Evolutionary conservation across 2,797 vertebrate species (phyloP).

Genomic region (Gymnothorax javanicus): DNA sequence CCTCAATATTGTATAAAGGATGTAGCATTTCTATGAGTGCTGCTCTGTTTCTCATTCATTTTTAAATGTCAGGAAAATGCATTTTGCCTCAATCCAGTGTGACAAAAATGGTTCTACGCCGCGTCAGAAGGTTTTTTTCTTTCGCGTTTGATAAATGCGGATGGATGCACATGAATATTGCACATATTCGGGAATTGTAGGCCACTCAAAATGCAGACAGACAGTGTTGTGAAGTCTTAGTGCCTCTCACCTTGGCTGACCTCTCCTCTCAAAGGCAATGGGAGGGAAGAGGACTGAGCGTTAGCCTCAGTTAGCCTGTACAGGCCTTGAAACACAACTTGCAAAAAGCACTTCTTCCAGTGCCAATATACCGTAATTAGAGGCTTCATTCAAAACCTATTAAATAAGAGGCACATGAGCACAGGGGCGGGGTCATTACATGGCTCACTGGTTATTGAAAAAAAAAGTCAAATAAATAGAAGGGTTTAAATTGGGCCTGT

Average conservation of each 20-base stretch:
- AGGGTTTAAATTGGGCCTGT: too few species aligned
- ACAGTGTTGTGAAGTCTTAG: not conserved
- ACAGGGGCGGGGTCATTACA: not conserved
- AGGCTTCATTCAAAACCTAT: not conserved
- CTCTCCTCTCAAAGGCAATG: not conserved
- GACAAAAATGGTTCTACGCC: too few species aligned
- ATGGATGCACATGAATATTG: not conserved
- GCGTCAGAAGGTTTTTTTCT: too few species aligned
- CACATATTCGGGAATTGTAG: not conserved
- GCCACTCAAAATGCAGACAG: not conserved
- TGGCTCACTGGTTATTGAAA: too few species aligned
- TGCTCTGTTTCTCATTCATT: not conserved
- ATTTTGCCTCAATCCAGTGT: too few species aligned
- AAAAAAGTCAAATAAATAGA: too few species aligned
- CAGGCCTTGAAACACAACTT: not conserved
- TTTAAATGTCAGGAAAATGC: not conserved
- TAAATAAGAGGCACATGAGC: not conserved
- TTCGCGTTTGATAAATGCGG: too few species aligned
- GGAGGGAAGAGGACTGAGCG: not conserved
- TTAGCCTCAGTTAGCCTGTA: not conserved
- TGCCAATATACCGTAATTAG: too few species aligned
- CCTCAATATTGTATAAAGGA: not conserved
- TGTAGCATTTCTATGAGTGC: not conserved
- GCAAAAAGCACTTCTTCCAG: not conserved
- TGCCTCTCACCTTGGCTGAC: not conserved